Conservation (phyloP, 2,888 invertebrate species). For the Rhagophthalmus giganteus region DNA sequence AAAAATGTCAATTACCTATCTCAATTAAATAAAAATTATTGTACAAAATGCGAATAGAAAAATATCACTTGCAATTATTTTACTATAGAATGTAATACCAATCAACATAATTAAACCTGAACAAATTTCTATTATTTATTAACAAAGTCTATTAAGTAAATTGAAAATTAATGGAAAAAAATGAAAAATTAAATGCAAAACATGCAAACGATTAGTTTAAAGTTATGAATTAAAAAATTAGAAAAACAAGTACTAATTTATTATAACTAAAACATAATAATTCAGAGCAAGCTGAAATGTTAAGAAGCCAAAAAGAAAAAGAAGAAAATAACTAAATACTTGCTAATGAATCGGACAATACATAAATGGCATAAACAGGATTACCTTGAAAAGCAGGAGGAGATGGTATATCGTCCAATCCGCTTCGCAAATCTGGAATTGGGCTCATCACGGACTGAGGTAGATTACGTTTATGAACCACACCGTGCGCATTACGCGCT, state of each 20-base stretch:
- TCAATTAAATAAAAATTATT: too few relatives aligned
- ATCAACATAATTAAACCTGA: too few relatives aligned
- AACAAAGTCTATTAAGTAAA: not conserved
- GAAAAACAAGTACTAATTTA: too few relatives aligned
- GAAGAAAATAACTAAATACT: not conserved
- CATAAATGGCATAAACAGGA: constrained; percentile 12
- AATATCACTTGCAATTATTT: too few relatives aligned
- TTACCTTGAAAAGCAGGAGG: constrained; percentile 59
- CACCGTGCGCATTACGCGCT: constrained; percentile 80
- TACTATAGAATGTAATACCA: too few relatives aligned
- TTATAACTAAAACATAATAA: too few relatives aligned
- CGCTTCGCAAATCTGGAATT: constrained; percentile 85
- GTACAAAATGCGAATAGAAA: too few relatives aligned
- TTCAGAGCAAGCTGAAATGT: too few relatives aligned
- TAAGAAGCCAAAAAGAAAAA: not conserved
- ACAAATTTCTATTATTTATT: too few relatives aligned
- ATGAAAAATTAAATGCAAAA: not conserved
- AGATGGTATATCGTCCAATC: constrained; percentile 60
- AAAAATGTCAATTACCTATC: too few relatives aligned
- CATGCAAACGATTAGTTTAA: too few relatives aligned
- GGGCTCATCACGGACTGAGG: constrained; percentile 80
- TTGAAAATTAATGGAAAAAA: not conserved
- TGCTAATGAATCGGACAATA: constrained; percentile 5
- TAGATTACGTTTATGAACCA: constrained; percentile 81
- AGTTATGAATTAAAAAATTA: too few relatives aligned